Evolutionary conservation across 2,888 invertebrate species (phyloP).

Genomic region (Nemurella pictetii): DNA sequence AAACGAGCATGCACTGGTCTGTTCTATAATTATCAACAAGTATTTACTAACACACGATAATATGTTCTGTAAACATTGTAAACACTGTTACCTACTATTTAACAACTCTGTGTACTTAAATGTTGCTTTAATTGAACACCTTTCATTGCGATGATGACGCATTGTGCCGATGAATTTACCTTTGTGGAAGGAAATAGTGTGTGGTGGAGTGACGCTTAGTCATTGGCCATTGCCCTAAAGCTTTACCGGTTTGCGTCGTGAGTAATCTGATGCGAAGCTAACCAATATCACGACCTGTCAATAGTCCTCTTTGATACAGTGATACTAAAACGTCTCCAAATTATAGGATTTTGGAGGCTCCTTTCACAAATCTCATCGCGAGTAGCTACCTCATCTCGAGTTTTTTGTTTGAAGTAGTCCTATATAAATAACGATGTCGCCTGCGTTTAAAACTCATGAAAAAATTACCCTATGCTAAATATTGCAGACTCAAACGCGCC

Average conservation of each 20-base stretch:
- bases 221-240: too few relatives aligned
- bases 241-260: too few relatives aligned
- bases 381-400: neutral
- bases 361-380: neutral
- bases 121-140: neutral
- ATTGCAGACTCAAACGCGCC: neutral
- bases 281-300: too few relatives aligned
- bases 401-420: neutral
- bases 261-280: too few relatives aligned
- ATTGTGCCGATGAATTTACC: neutral
- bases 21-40: neutral
- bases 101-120: neutral
- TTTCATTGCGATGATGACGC: neutral
- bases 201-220: neutral
- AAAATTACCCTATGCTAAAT: neutral
- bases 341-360: neutral
- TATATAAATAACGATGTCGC: too few relatives aligned
- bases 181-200: neutral
- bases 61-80: neutral
- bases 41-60: neutral
- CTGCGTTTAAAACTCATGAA: neutral
- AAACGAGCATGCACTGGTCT: neutral
- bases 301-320: neutral
- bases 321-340: neutral
- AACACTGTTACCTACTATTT: neutral